These are phyloP conservation scores for Orchestia grillus DNA, from an alignment of 1,140 invertebrate species.

Conservation along the genomic window DNA sequence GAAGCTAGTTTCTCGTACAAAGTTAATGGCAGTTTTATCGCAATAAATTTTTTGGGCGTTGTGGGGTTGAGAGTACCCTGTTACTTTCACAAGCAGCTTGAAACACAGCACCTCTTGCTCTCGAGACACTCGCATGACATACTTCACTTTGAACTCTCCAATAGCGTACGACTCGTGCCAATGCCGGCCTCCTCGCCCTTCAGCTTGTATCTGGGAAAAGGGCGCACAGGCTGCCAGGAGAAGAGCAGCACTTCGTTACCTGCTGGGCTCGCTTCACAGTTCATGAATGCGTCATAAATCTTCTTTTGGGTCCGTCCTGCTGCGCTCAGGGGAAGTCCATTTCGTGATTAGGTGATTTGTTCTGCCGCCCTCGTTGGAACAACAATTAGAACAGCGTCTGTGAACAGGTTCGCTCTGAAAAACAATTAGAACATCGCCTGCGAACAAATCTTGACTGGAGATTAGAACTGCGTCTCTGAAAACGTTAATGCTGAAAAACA, in stretches of 20 bases:
- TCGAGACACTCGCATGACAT: too few species aligned
- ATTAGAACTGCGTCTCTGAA: not conserved
- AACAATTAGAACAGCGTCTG: constrained; percentile 17
- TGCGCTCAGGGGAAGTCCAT: not conserved
- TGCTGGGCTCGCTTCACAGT: not conserved
- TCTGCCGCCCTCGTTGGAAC: not conserved
- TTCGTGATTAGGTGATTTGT: constrained; percentile 46
- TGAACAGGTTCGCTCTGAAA: not conserved
- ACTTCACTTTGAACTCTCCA: too few species aligned
- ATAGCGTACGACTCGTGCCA: not conserved
- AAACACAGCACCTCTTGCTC: too few species aligned
- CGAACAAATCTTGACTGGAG: too few species aligned
- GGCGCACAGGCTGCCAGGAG: not conserved
- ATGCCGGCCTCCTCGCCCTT: too few species aligned
- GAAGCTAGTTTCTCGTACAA: too few species aligned
- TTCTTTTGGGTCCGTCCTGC: not conserved
- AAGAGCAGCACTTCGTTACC: not conserved
- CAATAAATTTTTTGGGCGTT: too few species aligned
- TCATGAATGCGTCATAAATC: constrained; percentile 46
- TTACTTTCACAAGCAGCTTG: too few species aligned
- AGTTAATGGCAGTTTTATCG: too few species aligned
- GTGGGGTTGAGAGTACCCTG: too few species aligned
- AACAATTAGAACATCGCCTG: not conserved
- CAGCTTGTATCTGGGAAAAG: not conserved
- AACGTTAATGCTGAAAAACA: not conserved